Evolutionary conservation across 2,888 invertebrate species (phyloP), one percentile per base, ranked within the genome.

Genomic region (Sympetrum striolatum): DNA sequence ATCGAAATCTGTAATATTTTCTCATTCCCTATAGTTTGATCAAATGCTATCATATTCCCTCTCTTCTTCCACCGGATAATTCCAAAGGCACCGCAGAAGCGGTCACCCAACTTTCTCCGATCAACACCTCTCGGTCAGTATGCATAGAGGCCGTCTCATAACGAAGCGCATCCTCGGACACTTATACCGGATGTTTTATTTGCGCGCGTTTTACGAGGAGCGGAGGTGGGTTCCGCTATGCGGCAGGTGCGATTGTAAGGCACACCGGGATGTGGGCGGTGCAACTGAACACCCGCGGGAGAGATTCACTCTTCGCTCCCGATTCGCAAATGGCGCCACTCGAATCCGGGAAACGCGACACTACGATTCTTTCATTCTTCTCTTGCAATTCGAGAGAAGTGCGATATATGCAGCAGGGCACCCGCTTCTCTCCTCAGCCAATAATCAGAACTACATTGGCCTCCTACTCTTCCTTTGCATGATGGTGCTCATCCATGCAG

Each of bases 221-320:
- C 8, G 44, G 81, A 25, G 81, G 81, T 12, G 81, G 44, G 82
- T 82, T 82, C 82, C 82, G 82, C 82, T 82, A 82, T 86, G 60
- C 86, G 86, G 86, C 86, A 86, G 86, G 86, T 86, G 86, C 37
- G 86, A 86, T 86, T 86, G 86, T 64, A 86, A 86, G 60, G 86
- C 58, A 86, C 86, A 86, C 86, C 86, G 60, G 58, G 86, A 86
- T 86, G 86, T 86, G 86, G 86, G 86, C 86, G 86, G 86, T 86
- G 86, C 86, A 86, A 86, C 86, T 31, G 86, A 86, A 86, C 86
- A 86, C 86, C 86, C 86, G 86, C 86, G 86, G 86, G 86, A 86
- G 60, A 86, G 86, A 60, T n/a, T 86, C 64, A 73, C 86, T 25
- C 82, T 18, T 0, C 2, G 31, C 31, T 48, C 81, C 25, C 18